Evolutionary conservation across 2,888 invertebrate species (phyloP).

Genomic region (Drosophila histrio): DNA sequence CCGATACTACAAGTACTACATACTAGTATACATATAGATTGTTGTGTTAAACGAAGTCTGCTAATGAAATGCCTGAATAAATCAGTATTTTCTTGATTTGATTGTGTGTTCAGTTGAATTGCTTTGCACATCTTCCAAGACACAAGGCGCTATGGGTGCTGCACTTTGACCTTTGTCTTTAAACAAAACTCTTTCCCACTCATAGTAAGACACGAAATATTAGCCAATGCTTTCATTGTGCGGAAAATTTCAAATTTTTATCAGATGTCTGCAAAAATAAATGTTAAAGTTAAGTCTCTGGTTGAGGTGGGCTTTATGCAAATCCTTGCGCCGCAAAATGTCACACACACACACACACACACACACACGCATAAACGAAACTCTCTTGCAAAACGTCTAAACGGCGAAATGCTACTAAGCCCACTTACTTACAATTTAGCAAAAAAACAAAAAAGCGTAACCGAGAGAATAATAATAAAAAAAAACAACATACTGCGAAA

Average conservation of each 20-base stretch:
- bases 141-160: constrained; percentile 3
- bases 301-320: constrained; percentile 71
- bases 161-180: constrained; percentile 60
- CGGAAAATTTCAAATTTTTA: constrained; percentile 52
- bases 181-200: neutral
- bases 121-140: neutral
- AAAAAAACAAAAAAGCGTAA: constrained; percentile 36
- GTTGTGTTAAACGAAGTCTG: neutral
- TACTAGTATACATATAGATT: neutral
- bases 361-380: constrained; percentile 3
- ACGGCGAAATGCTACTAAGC: constrained; percentile 76
- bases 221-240: constrained; percentile 19
- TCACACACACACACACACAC: constrained; percentile 31
- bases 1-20: neutral
- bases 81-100: neutral
- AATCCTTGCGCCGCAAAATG: constrained; percentile 62
- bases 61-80: neutral
- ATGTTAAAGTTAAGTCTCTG: constrained; percentile 64
- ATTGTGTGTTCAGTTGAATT: neutral
- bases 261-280: constrained; percentile 56
- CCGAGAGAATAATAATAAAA: constrained; percentile 48
- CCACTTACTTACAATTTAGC: constrained; percentile 79
- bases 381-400: constrained; percentile 45
- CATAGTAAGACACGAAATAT: constrained; percentile 1
- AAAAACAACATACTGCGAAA: constrained; percentile 61